Percentiles rank a stretch among this genome's conserved stretches.
Conservation (phyloP, 2,888 invertebrate genomes). For the Dynastes grantii region DNA sequence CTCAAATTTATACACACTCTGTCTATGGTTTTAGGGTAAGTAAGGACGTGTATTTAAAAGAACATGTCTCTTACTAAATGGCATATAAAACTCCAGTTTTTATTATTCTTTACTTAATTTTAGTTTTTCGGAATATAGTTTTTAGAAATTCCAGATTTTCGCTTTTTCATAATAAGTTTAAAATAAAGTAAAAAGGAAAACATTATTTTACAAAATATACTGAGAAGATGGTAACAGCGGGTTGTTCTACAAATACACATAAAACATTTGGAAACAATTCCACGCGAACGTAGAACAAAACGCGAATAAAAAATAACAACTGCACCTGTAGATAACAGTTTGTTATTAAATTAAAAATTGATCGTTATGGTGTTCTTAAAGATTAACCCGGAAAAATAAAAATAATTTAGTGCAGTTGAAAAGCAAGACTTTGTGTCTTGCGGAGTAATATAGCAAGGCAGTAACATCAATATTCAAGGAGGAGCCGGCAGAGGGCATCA, state of each 20-base stretch:
- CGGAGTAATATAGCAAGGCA: conserved; percentile 67
- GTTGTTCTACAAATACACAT: background rate
- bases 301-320: conserved; percentile 21
- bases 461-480: conserved; percentile 70
- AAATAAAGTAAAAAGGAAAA: background rate
- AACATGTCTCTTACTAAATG: no score
- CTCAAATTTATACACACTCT: no score
- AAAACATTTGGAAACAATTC: conserved; percentile 3
- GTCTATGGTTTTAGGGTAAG: no score
- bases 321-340: conserved; percentile 47
- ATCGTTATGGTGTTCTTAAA: conserved; percentile 51
- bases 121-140: no score
- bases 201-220: background rate
- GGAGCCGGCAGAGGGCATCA: conserved; percentile 69
- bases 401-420: conserved; percentile 57
- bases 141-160: no score
- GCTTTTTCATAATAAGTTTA: no score
- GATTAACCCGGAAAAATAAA: conserved; percentile 56
- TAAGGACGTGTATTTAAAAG: no score
- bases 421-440: conserved; percentile 58
- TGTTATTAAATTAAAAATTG: conserved; percentile 54
- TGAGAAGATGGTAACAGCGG: background rate
- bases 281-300: conserved; percentile 6
- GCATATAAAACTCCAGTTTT: no score
- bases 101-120: no score